These are phyloP conservation scores for Paraescarpia echinospica DNA, from an alignment of 1,140 invertebrate species.

Conservation along the genomic window DNA sequence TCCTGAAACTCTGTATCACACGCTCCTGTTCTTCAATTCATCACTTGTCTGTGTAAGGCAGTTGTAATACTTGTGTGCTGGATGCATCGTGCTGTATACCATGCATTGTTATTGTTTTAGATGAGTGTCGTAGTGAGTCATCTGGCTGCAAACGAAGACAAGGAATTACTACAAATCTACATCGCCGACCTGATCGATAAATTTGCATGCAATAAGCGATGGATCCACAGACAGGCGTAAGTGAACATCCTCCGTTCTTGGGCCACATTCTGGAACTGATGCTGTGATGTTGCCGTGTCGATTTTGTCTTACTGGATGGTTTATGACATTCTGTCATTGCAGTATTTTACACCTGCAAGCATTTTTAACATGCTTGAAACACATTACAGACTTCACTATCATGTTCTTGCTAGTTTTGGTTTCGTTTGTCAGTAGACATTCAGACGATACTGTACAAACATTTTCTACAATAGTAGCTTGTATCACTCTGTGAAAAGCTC, in stretches of 20 bases:
- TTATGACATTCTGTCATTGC: neutral
- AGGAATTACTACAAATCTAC: conserved; percentile 42
- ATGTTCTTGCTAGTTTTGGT: neutral
- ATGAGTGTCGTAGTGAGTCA: conserved; percentile 60
- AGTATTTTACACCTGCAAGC: neutral
- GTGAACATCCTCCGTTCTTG: conserved; percentile 41
- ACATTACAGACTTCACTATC: neutral
- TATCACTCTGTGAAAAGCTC: neutral
- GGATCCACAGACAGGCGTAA: conserved; percentile 70
- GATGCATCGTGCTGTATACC: neutral
- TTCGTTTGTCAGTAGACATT: neutral
- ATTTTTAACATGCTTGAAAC: neutral
- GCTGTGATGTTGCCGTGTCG: too few species aligned
- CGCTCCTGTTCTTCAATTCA: too few species aligned
- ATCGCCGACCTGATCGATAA: conserved; percentile 63
- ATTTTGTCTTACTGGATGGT: too few species aligned
- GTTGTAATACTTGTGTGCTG: conserved; percentile 28
- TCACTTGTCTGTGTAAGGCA: too few species aligned
- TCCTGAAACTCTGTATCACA: too few species aligned
- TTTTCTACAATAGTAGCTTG: neutral
- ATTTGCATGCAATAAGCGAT: conserved; percentile 64
- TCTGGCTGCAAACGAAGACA: conserved; percentile 40
- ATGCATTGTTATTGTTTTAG: conserved; percentile 17
- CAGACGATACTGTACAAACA: neutral
- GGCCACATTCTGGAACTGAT: neutral